phyloP scores from a whole-genome alignment of 2,888 invertebrate species.

The Pilophorus perplexus region DNA sequence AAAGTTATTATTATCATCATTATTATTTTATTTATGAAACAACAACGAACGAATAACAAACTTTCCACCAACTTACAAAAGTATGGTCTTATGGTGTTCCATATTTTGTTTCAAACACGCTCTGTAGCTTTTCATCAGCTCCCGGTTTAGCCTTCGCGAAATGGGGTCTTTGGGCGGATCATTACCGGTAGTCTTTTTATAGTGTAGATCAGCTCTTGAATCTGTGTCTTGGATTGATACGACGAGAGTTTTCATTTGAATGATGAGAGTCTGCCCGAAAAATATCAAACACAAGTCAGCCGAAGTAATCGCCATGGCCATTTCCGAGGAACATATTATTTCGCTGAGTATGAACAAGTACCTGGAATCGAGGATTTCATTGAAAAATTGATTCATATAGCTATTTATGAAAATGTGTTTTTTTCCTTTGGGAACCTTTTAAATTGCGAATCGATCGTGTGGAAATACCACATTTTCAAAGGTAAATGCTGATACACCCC shows the following conservation, averaged over 20 bases:
- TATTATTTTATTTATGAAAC: too few relatives aligned
- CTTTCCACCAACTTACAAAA: not conserved
- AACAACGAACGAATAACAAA: too few relatives aligned
- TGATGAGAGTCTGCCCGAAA: constrained; percentile 2
- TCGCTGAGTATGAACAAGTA: not conserved
- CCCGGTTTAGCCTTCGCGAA: not conserved
- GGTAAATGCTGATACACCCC: constrained; percentile 1
- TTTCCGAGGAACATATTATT: not conserved
- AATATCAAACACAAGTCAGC: not conserved
- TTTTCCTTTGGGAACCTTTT: too few relatives aligned
- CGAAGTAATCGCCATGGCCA: not conserved
- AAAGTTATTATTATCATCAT: too few relatives aligned
- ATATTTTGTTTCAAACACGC: constrained; percentile 1
- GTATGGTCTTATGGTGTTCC: not conserved
- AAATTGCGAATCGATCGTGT: not conserved
- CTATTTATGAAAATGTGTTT: too few relatives aligned
- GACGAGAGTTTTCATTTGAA: not conserved
- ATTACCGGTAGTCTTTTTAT: not conserved
- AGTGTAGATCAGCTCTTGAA: not conserved
- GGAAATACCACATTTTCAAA: not conserved
- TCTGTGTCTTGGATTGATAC: not conserved
- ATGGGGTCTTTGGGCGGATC: not conserved
- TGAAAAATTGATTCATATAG: too few relatives aligned
- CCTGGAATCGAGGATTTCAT: not conserved
- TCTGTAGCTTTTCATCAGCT: not conserved